A percentile compares a stretch with the other conserved stretches of the same genome.
Evolutionary conservation across 1,140 invertebrate genomes (phyloP).

Genomic region (Dendroctonus valens): DNA sequence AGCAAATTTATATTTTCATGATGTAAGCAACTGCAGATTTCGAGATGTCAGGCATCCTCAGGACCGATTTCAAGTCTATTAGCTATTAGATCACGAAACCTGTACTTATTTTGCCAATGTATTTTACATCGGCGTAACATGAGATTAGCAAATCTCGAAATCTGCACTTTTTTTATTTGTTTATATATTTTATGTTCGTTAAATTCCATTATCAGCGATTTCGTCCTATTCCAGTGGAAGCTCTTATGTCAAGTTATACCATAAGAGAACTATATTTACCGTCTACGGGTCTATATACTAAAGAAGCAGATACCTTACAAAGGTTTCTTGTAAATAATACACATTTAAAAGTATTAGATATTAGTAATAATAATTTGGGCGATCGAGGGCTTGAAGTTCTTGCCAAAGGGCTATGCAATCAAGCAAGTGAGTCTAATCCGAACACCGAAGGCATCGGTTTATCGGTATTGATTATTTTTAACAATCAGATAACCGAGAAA

Average conservation of each 20-base stretch:
- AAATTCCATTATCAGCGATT: too few species aligned
- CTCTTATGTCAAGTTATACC: constrained; percentile 41
- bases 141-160: too few species aligned
- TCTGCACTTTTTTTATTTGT: too few species aligned
- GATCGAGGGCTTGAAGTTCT: constrained; percentile 45
- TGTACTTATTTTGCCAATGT: too few species aligned
- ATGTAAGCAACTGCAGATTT: background rate
- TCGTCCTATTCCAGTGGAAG: constrained; percentile 40
- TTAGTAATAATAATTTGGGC: constrained; percentile 48
- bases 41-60: too few species aligned
- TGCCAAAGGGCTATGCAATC: constrained; percentile 43
- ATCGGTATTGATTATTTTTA: constrained; percentile 45
- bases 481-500: constrained; percentile 47
- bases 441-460: constrained; percentile 35
- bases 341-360: constrained; percentile 44
- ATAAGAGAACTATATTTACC: constrained; percentile 45
- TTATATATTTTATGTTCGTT: too few species aligned
- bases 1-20: constrained; percentile 8
- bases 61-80: too few species aligned
- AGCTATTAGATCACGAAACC: too few species aligned
- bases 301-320: constrained; percentile 45
- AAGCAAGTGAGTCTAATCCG: constrained; percentile 13
- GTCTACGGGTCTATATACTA: constrained; percentile 46
- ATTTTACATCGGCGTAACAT: too few species aligned
- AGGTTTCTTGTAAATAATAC: constrained; percentile 42